A percentile compares a stretch with the other conserved stretches of the same genome.
Conservation (phyloP, 2,888 invertebrate genomes). For the Oxytorus armatus region DNA sequence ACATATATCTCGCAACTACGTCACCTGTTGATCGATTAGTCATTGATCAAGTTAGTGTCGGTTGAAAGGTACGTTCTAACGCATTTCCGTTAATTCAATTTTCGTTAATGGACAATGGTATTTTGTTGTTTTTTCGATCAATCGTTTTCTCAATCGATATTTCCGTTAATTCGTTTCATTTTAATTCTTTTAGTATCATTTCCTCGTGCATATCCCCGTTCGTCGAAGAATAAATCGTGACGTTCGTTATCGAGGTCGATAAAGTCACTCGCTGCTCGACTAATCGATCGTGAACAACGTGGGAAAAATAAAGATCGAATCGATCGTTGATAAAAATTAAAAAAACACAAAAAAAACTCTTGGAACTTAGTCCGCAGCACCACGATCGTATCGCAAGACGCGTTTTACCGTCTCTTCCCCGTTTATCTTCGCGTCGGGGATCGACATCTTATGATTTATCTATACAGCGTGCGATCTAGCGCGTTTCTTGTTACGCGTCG, state of each 20-base stretch:
- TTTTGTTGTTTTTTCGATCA: slow-evolving; percentile 5
- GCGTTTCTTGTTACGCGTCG: slow-evolving; percentile 19
- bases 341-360: too few relatives aligned
- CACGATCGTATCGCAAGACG: neutral
- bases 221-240: neutral
- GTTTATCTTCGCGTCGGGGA: slow-evolving; percentile 15
- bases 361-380: slow-evolving; percentile 26
- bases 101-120: too few relatives aligned
- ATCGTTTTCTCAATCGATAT: neutral
- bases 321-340: slow-evolving; percentile 43
- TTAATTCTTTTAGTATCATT: neutral
- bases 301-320: slow-evolving; percentile 29
- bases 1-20: slow-evolving; percentile 4
- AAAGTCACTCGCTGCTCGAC: slow-evolving; percentile 62
- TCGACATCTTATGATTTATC: slow-evolving; percentile 30
- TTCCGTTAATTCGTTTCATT: neutral
- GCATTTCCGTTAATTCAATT: neutral
- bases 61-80: slow-evolving; percentile 73
- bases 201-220: neutral
- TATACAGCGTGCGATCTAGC: slow-evolving; percentile 16
- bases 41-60: slow-evolving; percentile 71
- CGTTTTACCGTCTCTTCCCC: slow-evolving; percentile 36
- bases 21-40: slow-evolving; percentile 71
- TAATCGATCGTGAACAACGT: slow-evolving; percentile 50
- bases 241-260: slow-evolving; percentile 30